Evolutionary conservation across 2,888 invertebrate species (phyloP).

Genomic region (Heliconius charithonia): DNA sequence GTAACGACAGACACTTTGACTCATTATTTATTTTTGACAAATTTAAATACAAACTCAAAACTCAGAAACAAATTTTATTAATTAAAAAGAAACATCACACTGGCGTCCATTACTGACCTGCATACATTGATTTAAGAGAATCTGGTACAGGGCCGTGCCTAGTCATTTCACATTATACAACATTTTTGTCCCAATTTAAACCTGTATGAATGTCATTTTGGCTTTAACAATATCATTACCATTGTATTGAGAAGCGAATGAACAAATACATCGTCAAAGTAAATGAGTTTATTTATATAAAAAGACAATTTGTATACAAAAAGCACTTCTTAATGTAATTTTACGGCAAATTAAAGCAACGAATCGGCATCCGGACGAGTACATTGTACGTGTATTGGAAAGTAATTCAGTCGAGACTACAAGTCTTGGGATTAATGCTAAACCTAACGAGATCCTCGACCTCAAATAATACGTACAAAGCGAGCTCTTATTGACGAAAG

Average conservation of each 20-base stretch:
- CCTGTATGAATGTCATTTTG: conserved; percentile 24
- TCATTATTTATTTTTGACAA: neutral
- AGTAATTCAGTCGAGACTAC: conserved; percentile 34
- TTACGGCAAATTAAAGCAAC: conserved; percentile 14
- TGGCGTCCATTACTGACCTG: conserved; percentile 31
- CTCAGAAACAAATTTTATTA: neutral
- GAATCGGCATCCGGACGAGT: neutral
- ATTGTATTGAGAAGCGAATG: conserved; percentile 16
- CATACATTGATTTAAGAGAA: conserved; percentile 37
- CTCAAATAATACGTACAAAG: conserved; percentile 37
- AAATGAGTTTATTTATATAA: conserved; percentile 9
- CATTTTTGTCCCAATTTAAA: conserved; percentile 24
- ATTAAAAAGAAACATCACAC: conserved; percentile 17
- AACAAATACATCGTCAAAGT: neutral
- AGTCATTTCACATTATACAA: conserved; percentile 16
- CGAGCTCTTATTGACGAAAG: conserved; percentile 40
- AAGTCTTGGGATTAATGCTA: conserved; percentile 42
- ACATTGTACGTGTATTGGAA: conserved; percentile 29
- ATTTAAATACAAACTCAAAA: too few species aligned
- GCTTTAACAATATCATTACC: conserved; percentile 23
- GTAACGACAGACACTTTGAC: neutral
- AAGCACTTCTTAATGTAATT: neutral
- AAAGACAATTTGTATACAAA: neutral
- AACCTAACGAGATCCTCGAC: conserved; percentile 47
- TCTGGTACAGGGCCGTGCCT: conserved; percentile 36